Evolutionary conservation across 2,888 invertebrate species (phyloP).

Genomic region (Philopedon plagiatum): DNA sequence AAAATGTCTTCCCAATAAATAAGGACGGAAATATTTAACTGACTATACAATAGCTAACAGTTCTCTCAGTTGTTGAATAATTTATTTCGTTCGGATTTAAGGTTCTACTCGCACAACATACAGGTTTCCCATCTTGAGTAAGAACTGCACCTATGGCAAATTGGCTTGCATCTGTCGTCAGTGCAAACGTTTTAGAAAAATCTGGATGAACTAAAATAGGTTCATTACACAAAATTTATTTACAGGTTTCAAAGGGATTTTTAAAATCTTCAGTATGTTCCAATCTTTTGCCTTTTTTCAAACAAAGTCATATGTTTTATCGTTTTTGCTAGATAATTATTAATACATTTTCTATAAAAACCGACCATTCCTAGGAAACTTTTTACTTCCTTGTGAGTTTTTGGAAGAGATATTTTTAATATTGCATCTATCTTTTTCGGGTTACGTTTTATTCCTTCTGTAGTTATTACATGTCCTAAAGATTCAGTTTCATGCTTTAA

Average conservation of each 20-base stretch:
- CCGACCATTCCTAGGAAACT: too few relatives aligned
- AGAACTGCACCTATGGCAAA: neutral
- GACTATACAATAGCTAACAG: neutral
- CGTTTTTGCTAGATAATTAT: too few relatives aligned
- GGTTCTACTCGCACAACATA: slow-evolving; percentile 18
- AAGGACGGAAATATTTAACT: too few relatives aligned
- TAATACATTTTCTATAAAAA: too few relatives aligned
- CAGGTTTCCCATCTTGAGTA: slow-evolving; percentile 14
- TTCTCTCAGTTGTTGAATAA: slow-evolving; percentile 12
- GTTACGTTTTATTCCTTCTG: too few relatives aligned
- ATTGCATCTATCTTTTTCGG: neutral
- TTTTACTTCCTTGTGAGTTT: neutral
- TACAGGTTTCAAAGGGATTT: neutral
- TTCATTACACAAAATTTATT: too few relatives aligned
- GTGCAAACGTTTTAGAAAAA: neutral
- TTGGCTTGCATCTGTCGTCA: neutral
- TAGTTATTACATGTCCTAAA: slow-evolving; percentile 23
- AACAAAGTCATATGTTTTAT: too few relatives aligned
- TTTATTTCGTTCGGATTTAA: slow-evolving; percentile 20
- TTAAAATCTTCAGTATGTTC: neutral
- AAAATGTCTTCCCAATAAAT: too few relatives aligned
- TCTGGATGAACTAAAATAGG: too few relatives aligned
- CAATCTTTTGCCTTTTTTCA: too few relatives aligned
- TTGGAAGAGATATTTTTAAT: slow-evolving; percentile 16
- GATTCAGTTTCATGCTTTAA: slow-evolving; percentile 14